Evolutionary conservation across 2,113 vertebrate genomes (phyloP).

Genomic region (Paramisgurnus dabryanus): DNA sequence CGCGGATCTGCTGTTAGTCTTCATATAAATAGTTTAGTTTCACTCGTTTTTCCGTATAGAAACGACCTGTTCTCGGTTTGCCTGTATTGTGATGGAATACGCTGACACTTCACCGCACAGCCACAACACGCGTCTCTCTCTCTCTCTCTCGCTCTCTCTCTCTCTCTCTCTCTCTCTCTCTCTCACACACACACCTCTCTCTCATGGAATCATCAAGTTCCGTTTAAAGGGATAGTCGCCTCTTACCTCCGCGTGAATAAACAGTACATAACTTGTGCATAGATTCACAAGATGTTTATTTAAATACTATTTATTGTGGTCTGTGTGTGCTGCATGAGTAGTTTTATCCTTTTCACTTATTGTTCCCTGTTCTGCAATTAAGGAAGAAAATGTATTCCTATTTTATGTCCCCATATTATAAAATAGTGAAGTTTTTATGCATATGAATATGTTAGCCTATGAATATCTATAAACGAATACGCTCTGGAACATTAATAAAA

Average conservation of each 20-base stretch:
- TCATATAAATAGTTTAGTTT: background rate
- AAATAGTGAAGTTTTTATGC: no score
- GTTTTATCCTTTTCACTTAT: background rate
- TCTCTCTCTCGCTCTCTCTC: conserved; percentile 40
- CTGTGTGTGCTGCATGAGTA: no score
- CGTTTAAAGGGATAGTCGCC: conserved; percentile 59
- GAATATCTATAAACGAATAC: no score
- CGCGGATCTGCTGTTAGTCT: background rate
- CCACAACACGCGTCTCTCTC: conserved; percentile 30
- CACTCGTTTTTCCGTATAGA: background rate
- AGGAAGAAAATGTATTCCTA: background rate
- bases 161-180: conserved; percentile 27
- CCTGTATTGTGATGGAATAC: conserved; percentile 35
- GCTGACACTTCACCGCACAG: conserved; percentile 46
- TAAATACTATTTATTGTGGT: no score
- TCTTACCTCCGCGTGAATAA: background rate
- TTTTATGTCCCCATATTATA: background rate
- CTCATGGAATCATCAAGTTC: conserved; percentile 57
- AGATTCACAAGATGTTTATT: no score
- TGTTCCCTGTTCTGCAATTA: background rate
- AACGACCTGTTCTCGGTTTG: background rate
- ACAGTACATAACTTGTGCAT: background rate
- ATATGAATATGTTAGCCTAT: no score
- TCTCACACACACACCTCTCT: conserved; percentile 31
- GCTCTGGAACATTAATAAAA: no score